Evolutionary conservation across 2,888 invertebrate genomes (phyloP).

Genomic region (Agrotis clavis): DNA sequence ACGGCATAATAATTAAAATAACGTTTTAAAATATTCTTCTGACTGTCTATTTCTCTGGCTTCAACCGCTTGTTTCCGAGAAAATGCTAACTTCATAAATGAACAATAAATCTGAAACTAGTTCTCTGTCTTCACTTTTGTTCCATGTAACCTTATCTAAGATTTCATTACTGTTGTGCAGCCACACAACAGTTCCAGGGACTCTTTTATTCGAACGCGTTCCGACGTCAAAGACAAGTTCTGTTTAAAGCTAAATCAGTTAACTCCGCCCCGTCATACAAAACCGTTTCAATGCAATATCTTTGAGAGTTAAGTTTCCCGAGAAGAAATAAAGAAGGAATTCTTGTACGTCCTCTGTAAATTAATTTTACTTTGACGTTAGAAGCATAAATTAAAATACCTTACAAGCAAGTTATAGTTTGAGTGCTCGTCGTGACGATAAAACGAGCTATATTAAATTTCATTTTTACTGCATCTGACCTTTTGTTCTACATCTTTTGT

Average conservation of each 20-base stretch:
- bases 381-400: constrained; percentile 9
- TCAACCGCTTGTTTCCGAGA: neutral
- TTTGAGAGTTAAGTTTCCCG: constrained; percentile 33
- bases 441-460: neutral
- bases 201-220: constrained; percentile 9
- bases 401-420: neutral
- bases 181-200: neutral
- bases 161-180: neutral
- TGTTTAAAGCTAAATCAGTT: constrained; percentile 4
- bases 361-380: constrained; percentile 3
- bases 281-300: constrained; percentile 41
- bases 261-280: neutral
- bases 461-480: neutral
- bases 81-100: neutral
- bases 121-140: neutral
- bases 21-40: neutral
- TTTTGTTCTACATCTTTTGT: too few relatives aligned
- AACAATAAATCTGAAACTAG: neutral
- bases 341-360: neutral
- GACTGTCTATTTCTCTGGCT: neutral
- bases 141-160: neutral
- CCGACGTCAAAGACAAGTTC: constrained; percentile 8
- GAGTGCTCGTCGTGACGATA: neutral
- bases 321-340: neutral
- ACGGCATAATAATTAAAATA: neutral